Conservation (phyloP, 2,797 vertebrate genomes). For the Luscinia megarhynchos region DNA sequence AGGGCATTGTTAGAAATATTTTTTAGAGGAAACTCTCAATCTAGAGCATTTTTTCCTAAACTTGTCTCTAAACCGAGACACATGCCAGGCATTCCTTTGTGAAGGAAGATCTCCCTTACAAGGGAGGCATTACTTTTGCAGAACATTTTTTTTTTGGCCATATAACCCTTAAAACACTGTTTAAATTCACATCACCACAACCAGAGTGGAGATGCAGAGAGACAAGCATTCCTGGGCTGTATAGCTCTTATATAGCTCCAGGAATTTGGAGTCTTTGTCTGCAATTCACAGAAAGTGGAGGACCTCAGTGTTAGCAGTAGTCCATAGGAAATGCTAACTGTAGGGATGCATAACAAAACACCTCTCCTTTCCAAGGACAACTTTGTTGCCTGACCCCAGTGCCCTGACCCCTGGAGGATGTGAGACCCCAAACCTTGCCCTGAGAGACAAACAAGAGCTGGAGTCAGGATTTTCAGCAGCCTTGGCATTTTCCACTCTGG, state of each 20-base stretch:
- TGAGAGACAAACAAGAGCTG: not conserved
- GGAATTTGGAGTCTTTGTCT: not conserved
- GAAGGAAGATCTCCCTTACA: not conserved
- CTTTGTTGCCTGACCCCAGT: not conserved
- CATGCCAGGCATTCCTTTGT: fast-evolving
- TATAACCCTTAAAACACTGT: not conserved
- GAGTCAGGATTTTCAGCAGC: not conserved
- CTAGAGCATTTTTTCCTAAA: not conserved
- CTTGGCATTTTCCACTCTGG: not conserved
- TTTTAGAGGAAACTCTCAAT: not conserved
- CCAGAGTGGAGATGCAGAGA: not conserved
- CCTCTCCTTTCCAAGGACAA: not conserved
- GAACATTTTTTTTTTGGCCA: not conserved
- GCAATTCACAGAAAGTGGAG: not conserved
- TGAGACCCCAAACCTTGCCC: not conserved
- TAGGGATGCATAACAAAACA: not conserved
- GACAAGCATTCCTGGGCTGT: not conserved
- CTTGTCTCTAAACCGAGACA: not conserved
- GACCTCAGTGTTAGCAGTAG: not conserved
- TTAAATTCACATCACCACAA: not conserved
- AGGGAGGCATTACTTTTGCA: not conserved
- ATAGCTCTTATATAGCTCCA: not conserved
- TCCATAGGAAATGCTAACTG: not conserved
- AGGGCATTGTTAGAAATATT: not conserved
- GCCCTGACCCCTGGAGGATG: not conserved